Evolutionary conservation across 2,797 vertebrate genomes (phyloP).

Genomic region (Chelonia mydas): DNA sequence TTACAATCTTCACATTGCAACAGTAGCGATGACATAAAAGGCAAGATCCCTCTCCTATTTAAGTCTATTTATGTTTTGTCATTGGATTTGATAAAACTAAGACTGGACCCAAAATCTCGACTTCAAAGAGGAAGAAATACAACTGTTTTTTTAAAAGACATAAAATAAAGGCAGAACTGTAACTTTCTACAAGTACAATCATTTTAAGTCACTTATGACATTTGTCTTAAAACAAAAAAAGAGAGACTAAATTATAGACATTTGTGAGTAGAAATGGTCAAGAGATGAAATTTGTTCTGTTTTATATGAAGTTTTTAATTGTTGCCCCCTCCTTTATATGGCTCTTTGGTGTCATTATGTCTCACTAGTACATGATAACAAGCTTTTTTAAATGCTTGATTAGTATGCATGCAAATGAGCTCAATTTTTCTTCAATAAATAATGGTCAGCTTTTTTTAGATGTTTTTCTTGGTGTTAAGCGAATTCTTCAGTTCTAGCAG

Average conservation of each 20-base stretch:
- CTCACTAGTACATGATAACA: background rate
- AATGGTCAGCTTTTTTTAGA: background rate
- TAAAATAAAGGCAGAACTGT: background rate
- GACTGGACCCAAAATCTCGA: background rate
- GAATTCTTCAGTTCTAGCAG: background rate
- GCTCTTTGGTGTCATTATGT: background rate
- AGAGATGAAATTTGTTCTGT: background rate
- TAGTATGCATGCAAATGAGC: conserved; percentile 1
- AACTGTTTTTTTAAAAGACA: background rate
- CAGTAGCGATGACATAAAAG: background rate
- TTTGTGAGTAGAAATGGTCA: background rate
- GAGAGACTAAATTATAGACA: background rate
- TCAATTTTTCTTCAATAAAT: background rate
- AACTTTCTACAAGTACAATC: background rate
- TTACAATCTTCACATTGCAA: background rate
- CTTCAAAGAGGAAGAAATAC: rapidly evolving
- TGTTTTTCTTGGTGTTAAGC: background rate
- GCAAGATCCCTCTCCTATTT: background rate
- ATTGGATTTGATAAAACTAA: background rate
- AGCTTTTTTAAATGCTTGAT: background rate
- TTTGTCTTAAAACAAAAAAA: background rate
- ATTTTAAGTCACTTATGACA: background rate
- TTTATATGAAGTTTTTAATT: background rate
- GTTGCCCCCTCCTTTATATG: background rate
- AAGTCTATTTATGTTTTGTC: background rate